phyloP scores from a whole-genome alignment of 2,888 invertebrate species.

The Platypus cylindrus region DNA sequence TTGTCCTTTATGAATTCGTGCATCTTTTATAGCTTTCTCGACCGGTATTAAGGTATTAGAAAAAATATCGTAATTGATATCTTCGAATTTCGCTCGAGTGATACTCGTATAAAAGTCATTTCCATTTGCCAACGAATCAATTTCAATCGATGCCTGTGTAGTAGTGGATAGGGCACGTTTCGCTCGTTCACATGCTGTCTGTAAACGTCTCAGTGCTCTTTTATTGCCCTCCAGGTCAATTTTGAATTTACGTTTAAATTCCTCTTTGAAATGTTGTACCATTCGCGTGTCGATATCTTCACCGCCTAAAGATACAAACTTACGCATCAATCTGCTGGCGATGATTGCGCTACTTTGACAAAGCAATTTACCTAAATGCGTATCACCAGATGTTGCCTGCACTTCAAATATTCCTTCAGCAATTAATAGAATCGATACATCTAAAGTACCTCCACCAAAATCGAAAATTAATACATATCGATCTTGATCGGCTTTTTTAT shows the following conservation, averaged over 20 bases:
- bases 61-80: conserved; percentile 50
- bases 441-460: conserved; percentile 51
- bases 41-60: conserved; percentile 50
- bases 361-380: conserved; percentile 34
- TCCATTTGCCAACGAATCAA: conserved; percentile 47
- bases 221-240: conserved; percentile 35
- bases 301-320: conserved; percentile 25
- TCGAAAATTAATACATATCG: conserved; percentile 36
- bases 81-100: conserved; percentile 51
- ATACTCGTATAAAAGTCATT: conserved; percentile 47
- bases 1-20: conserved; percentile 43
- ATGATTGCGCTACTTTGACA: too few species aligned
- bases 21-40: conserved; percentile 49
- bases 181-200: conserved; percentile 50
- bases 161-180: conserved; percentile 45
- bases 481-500: conserved; percentile 35
- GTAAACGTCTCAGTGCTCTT: conserved; percentile 45
- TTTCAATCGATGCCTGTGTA: conserved; percentile 45
- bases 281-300: conserved; percentile 43
- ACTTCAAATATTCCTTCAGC: conserved; percentile 54
- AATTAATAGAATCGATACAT: conserved; percentile 56
- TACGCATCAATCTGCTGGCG: too few species aligned
- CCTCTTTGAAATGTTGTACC: conserved; percentile 40
- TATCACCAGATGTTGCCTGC: conserved; percentile 45
- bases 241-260: conserved; percentile 43